phyloP scores from a whole-genome alignment of 2,888 invertebrate species.

The Andrena bicolor region DNA sequence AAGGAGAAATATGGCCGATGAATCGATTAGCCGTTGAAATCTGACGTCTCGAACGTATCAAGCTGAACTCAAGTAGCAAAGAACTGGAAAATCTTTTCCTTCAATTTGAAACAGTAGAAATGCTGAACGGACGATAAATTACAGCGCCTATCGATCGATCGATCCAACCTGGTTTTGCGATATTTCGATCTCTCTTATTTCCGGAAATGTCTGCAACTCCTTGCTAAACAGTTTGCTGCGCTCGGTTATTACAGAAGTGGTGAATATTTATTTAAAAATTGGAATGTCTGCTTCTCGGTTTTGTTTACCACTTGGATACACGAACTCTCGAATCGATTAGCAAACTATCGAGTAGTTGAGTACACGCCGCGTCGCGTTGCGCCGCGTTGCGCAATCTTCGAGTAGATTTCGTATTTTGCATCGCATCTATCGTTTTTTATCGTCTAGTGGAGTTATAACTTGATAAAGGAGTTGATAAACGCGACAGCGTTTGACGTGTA shows the following conservation, averaged over 20 bases:
- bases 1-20: conserved; percentile 18
- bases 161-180: not conserved
- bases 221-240: not conserved
- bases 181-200: no score
- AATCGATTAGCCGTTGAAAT: conserved; percentile 15
- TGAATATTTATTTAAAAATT: conserved; percentile 7
- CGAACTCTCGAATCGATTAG: not conserved
- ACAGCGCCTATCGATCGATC: no score
- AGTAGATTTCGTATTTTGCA: not conserved
- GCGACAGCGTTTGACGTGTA: not conserved
- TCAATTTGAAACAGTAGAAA: no score
- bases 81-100: not conserved
- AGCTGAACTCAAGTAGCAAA: not conserved
- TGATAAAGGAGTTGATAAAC: not conserved
- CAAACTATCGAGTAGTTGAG: not conserved
- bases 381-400: not conserved
- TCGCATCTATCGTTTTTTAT: not conserved
- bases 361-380: not conserved
- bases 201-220: not conserved
- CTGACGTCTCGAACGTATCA: not conserved
- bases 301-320: not conserved
- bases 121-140: no score
- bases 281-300: not conserved
- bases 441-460: not conserved
- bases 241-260: not conserved